A percentile compares a stretch with the other conserved stretches of the same genome.
Evolutionary conservation across 2,113 vertebrate species (phyloP).

Genomic region (Pogonocichla stellata): DNA sequence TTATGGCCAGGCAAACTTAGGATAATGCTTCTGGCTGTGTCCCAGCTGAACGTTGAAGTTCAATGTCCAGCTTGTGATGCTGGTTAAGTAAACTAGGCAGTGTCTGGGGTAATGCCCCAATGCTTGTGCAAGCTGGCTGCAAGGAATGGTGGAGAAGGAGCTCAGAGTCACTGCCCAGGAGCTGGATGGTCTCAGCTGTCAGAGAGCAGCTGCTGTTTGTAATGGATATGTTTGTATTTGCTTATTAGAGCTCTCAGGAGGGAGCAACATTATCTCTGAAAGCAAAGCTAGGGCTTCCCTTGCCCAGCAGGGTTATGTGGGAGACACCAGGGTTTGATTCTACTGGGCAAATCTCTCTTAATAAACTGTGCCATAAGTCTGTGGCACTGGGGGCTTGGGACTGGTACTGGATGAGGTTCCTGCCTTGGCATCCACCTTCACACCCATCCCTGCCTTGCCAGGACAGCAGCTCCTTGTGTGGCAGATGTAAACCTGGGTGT

Average conservation of each 20-base stretch:
- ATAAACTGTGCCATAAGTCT: not conserved
- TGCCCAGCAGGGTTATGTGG: accelerated
- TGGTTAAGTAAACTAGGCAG: not conserved
- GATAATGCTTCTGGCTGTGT: not conserved
- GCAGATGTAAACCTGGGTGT: not conserved
- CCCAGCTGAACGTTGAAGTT: not conserved
- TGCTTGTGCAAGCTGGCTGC: not conserved
- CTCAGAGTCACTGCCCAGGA: not conserved
- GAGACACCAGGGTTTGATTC: not conserved
- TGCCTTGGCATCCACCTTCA: accelerated
- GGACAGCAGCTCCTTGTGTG: not conserved
- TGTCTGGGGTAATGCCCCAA: accelerated
- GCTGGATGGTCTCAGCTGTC: not conserved
- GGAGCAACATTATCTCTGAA: accelerated
- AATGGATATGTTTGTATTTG: not conserved
- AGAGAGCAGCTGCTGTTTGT: not conserved
- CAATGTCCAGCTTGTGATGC: not conserved
- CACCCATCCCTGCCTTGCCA: not conserved
- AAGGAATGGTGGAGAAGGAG: not conserved
- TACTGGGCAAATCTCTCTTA: not conserved
- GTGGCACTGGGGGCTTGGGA: not conserved
- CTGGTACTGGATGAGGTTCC: not conserved
- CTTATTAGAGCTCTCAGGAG: accelerated
- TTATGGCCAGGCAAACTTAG: not conserved
- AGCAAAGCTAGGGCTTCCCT: not conserved